Evolutionary conservation across 92 coral and sea anemone genomes (phyloP), one percentile per base, ranked within the genome.

Genomic region (Meandrina meandrites): DNA sequence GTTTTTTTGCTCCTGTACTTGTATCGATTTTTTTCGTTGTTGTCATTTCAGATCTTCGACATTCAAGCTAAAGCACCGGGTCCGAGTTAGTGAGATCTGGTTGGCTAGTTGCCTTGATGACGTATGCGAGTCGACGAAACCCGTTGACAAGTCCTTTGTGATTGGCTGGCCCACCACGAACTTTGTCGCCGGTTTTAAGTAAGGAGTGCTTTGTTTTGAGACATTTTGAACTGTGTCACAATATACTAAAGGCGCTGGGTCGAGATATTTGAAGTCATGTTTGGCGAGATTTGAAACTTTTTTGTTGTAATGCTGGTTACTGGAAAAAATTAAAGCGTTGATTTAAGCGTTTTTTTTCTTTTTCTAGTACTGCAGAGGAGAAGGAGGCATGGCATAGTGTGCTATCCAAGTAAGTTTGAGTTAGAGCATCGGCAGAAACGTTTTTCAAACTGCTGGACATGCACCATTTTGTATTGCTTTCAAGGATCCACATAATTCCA

Each of bases 101-200:
- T 77, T 94, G 73, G 93, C 96, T 19, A 87, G 82, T 48, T 97
- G 99, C 75, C 86, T 94, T 42, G 99, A 95, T 53, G 97, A 95
- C 74, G 94, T 95, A 34, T 93, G 94, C 60, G 99, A 97, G 45
- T 84, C 93, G 11, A 93, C 92, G 19, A 96, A 91, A 90, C 78
- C 98, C 2, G 86, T 81, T 19, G 99, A 97, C n/a, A 97, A 86
- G 87, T 97, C 99, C 30, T 97, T 97, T 80, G 98, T 97, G 42
- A 78, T 97, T 32, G 99, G 99, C 75, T 97, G 99, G 99, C 99
- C 99, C 12, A 97, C 99, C 19, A 96, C 95, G 8, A 97, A 97
- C 94, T 92, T 81, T 36, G 99, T 97, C 37, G 90, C 92, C 47
- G 86, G 98, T 4, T 97, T 97, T 51, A 94, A 93, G 99, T 97